Conservation (phyloP, 2,113 vertebrate species). For the Trogon surrucura region DNA sequence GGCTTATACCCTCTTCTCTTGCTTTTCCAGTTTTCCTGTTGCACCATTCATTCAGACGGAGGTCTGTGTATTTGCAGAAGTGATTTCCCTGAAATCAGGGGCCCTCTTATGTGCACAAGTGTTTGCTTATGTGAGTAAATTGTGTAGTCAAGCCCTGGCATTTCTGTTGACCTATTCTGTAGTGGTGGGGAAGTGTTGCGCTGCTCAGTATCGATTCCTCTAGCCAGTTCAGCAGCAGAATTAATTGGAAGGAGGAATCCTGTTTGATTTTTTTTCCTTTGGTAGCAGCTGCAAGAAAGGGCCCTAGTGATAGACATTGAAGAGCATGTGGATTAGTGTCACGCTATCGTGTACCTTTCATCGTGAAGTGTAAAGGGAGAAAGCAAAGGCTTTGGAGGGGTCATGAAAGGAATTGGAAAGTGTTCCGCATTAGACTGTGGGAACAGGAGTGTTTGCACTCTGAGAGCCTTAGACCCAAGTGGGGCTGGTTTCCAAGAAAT, state of each 20-base stretch:
- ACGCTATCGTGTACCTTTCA: background rate
- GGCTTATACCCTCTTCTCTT: background rate
- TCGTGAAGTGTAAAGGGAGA: background rate
- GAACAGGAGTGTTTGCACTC: background rate
- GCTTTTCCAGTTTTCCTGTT: background rate
- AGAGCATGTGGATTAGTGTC: background rate
- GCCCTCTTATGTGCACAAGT: background rate
- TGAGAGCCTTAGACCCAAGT: background rate
- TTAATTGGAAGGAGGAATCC: background rate
- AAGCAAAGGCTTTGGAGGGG: background rate
- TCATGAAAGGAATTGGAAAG: background rate
- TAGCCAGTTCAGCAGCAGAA: background rate
- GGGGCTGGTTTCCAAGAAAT: background rate
- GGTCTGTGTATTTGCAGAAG: background rate
- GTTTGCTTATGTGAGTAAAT: background rate
- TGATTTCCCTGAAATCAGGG: background rate
- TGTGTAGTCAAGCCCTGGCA: background rate
- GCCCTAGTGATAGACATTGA: background rate
- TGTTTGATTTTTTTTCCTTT: background rate
- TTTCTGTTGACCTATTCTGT: background rate
- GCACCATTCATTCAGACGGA: background rate
- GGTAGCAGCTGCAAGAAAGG: background rate
- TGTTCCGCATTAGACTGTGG: background rate
- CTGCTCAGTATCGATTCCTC: background rate
- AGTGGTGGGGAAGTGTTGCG: background rate